phyloP scores from a whole-genome alignment of 2,113 vertebrate genomes.

The Scatophagus argus region DNA sequence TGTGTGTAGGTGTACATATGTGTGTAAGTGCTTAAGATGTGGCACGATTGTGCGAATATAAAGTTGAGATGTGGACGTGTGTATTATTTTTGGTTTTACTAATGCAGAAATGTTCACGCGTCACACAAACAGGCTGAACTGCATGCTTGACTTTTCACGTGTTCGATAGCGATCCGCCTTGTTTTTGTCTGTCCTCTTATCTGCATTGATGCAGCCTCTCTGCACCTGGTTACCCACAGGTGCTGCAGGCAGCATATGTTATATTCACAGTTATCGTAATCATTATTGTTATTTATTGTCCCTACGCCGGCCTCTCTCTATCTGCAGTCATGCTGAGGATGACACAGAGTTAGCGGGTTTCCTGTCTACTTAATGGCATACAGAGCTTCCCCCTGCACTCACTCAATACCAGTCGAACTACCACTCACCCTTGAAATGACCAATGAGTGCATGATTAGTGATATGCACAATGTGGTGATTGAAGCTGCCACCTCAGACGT shows the following conservation, averaged over 20 bases:
- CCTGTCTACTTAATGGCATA: conserved; percentile 53
- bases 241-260: conserved; percentile 39
- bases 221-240: conserved; percentile 39
- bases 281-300: conserved; percentile 11
- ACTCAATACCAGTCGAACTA: conserved; percentile 67
- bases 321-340: conserved; percentile 23
- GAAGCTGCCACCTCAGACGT: conserved; percentile 48
- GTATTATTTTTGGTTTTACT: not conserved
- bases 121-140: not conserved
- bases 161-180: conserved; percentile 11
- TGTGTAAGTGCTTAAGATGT: conserved; percentile 24
- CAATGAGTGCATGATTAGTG: conserved; percentile 65
- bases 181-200: conserved; percentile 36
- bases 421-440: conserved; percentile 66
- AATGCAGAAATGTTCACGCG: not conserved
- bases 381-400: conserved; percentile 49
- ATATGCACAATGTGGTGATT: conserved; percentile 47
- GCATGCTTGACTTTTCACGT: not conserved
- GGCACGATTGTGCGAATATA: conserved; percentile 11
- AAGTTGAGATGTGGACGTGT: not conserved
- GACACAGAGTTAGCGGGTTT: conserved; percentile 53
- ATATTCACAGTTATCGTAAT: not conserved
- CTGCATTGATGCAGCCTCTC: conserved; percentile 61
- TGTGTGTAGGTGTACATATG: not conserved
- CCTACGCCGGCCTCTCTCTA: not conserved